Conservation (phyloP, 1,140 invertebrate species). For the Drosophila albomicans region DNA sequence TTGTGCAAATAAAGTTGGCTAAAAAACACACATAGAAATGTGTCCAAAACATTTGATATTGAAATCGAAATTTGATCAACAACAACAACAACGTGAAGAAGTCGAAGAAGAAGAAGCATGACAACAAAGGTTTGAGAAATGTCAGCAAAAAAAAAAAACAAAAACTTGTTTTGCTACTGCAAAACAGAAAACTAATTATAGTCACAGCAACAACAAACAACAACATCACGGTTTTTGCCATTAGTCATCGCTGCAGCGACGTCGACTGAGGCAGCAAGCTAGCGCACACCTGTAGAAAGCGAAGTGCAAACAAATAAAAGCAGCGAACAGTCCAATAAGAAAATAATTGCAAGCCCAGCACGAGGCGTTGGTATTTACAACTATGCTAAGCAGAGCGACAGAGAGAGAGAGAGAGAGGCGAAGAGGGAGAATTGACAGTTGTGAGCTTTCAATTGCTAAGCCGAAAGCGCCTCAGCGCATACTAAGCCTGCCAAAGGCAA, state of each 20-base stretch:
- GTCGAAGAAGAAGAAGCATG: constrained; percentile 10
- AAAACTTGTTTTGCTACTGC: constrained; percentile 69
- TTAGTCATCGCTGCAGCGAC: constrained; percentile 63
- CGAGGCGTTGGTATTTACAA: background rate
- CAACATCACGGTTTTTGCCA: constrained; percentile 44
- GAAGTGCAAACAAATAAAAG: constrained; percentile 46
- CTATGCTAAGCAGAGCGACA: too few species aligned
- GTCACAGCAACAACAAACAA: constrained; percentile 29
- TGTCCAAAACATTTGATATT: constrained; percentile 31
- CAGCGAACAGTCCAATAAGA: constrained; percentile 54
- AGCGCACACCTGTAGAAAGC: constrained; percentile 74
- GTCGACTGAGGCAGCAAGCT: constrained; percentile 27
- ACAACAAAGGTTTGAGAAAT: constrained; percentile 26
- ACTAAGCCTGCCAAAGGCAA: constrained; percentile 47
- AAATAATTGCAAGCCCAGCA: constrained; percentile 44
- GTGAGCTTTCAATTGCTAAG: constrained; percentile 33
- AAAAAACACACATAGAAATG: background rate
- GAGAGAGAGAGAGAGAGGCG: constrained; percentile 1
- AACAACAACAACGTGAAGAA: constrained; percentile 13
- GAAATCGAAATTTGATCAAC: constrained; percentile 20
- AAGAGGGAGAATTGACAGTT: constrained; percentile 9
- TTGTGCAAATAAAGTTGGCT: constrained; percentile 36
- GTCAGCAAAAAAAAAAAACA: constrained; percentile 9
- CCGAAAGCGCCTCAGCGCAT: constrained; percentile 24
- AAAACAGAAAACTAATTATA: constrained; percentile 44